A percentile compares a stretch with the other conserved stretches of the same genome.
Evolutionary conservation across 2,113 vertebrate genomes (phyloP).

Genomic region (Podarcis muralis): DNA sequence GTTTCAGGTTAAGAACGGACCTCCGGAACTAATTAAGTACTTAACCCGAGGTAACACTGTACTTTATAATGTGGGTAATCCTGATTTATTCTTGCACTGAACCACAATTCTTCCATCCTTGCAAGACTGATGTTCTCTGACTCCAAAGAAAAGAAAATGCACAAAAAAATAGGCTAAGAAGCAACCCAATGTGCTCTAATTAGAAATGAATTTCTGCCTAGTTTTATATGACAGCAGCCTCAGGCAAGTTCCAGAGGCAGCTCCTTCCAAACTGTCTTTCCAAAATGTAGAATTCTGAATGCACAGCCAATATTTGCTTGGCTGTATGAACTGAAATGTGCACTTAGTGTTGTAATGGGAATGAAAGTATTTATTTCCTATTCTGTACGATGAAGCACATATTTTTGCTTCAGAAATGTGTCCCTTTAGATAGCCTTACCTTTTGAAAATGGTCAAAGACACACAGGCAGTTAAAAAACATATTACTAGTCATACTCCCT

Average conservation of each 20-base stretch:
- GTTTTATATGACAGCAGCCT: slow-evolving; percentile 53
- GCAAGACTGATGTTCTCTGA: neutral
- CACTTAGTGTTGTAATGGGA: neutral
- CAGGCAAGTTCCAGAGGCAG: slow-evolving; percentile 45
- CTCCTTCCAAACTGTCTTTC: slow-evolving; percentile 43
- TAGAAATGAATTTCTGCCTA: slow-evolving; percentile 5
- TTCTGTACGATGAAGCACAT: neutral
- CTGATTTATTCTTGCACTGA: no score
- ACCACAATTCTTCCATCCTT: slow-evolving; percentile 10
- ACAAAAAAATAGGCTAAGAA: neutral
- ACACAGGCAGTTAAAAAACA: neutral
- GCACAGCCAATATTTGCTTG: slow-evolving; percentile 23
- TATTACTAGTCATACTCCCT: neutral
- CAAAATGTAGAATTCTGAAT: slow-evolving; percentile 53
- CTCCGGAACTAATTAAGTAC: no score
- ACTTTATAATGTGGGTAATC: neutral
- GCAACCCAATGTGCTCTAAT: neutral
- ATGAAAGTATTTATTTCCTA: neutral
- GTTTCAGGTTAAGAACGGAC: no score
- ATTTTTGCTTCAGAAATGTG: neutral
- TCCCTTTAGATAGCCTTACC: neutral
- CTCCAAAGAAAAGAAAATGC: slow-evolving; percentile 4
- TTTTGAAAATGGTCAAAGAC: neutral
- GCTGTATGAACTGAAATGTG: slow-evolving; percentile 9
- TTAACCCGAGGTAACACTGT: no score